phyloP scores from a whole-genome alignment of 2,797 vertebrate species.

The Lepilemur ruficaudatus region DNA sequence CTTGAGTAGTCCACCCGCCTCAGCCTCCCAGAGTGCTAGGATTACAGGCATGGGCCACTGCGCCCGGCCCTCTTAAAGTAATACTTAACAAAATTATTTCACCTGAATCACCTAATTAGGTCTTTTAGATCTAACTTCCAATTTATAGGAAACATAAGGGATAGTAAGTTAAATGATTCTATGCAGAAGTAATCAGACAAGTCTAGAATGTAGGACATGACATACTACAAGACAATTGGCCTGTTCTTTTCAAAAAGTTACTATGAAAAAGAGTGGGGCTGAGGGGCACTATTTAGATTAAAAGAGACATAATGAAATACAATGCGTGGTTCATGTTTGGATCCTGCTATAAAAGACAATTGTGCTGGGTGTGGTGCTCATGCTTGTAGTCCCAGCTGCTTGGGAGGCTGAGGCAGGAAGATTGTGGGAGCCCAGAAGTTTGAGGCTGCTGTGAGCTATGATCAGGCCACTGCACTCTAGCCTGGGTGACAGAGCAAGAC shows the following conservation, averaged over 20 bases:
- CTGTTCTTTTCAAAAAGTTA: background rate
- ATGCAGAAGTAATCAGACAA: background rate
- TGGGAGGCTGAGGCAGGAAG: too few relatives aligned
- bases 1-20: too few relatives aligned
- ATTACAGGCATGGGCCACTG: too few relatives aligned
- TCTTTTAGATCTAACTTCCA: background rate
- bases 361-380: background rate
- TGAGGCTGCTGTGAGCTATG: too few relatives aligned
- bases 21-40: too few relatives aligned
- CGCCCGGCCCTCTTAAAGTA: background rate
- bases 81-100: conserved; percentile 2
- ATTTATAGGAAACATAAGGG: background rate
- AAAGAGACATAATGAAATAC: conserved; percentile 16
- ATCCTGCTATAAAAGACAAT: conserved; percentile 21
- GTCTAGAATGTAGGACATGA: background rate
- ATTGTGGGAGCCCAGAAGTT: too few relatives aligned
- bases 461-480: too few relatives aligned
- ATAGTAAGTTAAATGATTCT: conserved; percentile 5
- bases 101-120: background rate
- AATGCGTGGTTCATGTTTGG: background rate
- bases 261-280: too few relatives aligned
- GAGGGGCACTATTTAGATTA: background rate
- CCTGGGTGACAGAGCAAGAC: too few relatives aligned
- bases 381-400: too few relatives aligned
- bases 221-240: background rate